A percentile compares a stretch with the other conserved stretches of the same genome.
Conservation (phyloP, 2,113 vertebrate species). For the Ploceus nigricollis region DNA sequence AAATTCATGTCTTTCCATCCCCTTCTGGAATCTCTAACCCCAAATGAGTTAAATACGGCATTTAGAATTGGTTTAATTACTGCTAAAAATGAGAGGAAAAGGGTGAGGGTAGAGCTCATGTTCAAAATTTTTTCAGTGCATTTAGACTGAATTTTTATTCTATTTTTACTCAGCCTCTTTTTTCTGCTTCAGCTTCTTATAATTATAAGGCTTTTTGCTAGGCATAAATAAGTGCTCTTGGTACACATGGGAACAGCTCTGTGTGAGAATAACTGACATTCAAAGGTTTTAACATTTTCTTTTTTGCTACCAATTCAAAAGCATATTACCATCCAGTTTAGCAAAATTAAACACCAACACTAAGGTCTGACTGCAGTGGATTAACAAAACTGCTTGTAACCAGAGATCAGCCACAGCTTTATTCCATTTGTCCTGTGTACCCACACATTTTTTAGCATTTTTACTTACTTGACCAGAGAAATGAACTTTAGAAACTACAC, state of each 20-base stretch:
- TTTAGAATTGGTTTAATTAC: conserved; percentile 11
- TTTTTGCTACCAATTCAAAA: neutral
- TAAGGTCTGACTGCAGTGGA: neutral
- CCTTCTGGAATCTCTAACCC: neutral
- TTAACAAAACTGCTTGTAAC: neutral
- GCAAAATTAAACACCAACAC: neutral
- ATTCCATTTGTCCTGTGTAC: neutral
- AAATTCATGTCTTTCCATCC: neutral
- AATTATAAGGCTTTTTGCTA: conserved; percentile 40
- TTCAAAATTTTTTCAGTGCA: neutral
- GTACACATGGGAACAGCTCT: neutral
- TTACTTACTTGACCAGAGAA: neutral
- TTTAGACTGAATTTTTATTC: conserved; percentile 21
- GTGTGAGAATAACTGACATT: neutral
- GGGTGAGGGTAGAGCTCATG: neutral
- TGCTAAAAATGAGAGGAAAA: neutral
- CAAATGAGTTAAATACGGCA: neutral
- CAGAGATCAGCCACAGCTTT: neutral
- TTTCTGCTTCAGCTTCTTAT: conserved; percentile 20
- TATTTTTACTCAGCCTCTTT: conserved; percentile 1
- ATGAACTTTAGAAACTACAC: conserved; percentile 11
- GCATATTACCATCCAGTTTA: neutral
- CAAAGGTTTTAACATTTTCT: neutral
- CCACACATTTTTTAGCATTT: conserved; percentile 8
- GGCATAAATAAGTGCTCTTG: conserved; percentile 28